Evolutionary conservation across 2,797 vertebrate species (phyloP), one percentile per base, ranked within the genome.

Genomic region (Anguilla anguilla): DNA sequence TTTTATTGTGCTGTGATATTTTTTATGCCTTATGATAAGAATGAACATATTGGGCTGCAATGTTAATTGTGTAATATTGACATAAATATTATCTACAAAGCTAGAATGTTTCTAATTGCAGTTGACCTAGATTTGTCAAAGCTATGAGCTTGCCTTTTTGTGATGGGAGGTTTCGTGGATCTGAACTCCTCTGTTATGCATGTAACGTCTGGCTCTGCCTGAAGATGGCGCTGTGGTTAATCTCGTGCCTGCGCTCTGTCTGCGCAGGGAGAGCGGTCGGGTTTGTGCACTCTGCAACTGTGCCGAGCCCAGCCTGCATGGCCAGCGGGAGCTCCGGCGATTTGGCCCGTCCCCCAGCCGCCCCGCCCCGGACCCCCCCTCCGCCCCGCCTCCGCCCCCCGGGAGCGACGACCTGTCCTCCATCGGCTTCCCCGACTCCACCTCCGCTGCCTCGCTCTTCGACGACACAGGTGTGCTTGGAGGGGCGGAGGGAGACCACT

Each of bases 251-350:
- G 28, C 86, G 59, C 39, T 90, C 17, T 84, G 10, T 69, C 11
- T 88, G 9, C 51, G 81, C 93, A 96, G 96, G 90, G 95, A 95
- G 90, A 92, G 88, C 57, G 72, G 91, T 67, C 93, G 89, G 92
- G 96, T 97, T 89, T 99, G 99, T 91, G 97, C 96, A 88, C 97
- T 99, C 92, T 99, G 98, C 93, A 99, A 98, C 95, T 99, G 98
- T 88, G 97, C 97, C 92, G 98, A 97, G 93, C 96, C 97, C 93
- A 99, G 98, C 95, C 95, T 97, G 89, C 98, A 98, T n/a, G 98
- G 98, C 92, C 98, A 99, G 94, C 94, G 96, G 92, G 98, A 99
- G 94, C 97, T 99, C 85, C 95, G 96, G 94, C 95, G 96, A 91
- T 98, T 99, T 83, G 95, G 96, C 92, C 96, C 97, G 69, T 96